Evolutionary conservation across 2,888 invertebrate species (phyloP), one percentile per base, ranked within the genome.

Genomic region (Andrena praecox): DNA sequence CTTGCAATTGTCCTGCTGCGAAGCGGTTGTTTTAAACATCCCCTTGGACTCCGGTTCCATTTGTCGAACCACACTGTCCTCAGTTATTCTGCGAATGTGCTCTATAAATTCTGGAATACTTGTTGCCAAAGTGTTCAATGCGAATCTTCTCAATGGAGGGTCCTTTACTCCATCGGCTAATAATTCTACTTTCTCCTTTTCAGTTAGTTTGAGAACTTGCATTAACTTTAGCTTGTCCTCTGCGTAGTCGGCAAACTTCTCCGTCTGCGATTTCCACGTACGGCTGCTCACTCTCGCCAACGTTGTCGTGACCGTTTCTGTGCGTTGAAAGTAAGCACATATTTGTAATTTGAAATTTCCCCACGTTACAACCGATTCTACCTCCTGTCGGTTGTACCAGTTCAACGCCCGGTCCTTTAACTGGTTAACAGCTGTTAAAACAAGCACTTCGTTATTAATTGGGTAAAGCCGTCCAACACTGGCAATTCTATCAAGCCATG

Each of bases 81-180:
- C 66, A 1, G 48, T 66, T 12, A 69, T 69, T 16, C 16, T 69
- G 33, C 68, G n/a, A 1, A 68, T 12, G 1, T 68, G 68, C 33
- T 68, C 20, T 2, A 68, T 33, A 12, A 68, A 68, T n/a, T 68
- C 68, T 0, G 54, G 33, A 31, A 68, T 33, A 16, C 5, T 54
- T 2, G 7, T 35, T 2, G 33, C 20, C 68, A 35, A 54, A 2
- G 56, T 35, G 4, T 33, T n/a, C 2, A 69, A 12, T 0, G 27
- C 35, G 2, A 69, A 24, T 12, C 16, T 54, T 6, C 56, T 12
- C 1, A 69, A 0, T 10, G 42, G 2, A 0, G 20, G 3, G 27
- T 59, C 59, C 12, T 59, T 56, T 0, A 69, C 69, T 8, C 59
- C 59, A 16, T 69, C 59, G 0, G 59, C 56, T 12, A 69, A 8